Evolutionary conservation across 1,140 invertebrate species (phyloP).

Genomic region (Drosophila ogumai): DNA sequence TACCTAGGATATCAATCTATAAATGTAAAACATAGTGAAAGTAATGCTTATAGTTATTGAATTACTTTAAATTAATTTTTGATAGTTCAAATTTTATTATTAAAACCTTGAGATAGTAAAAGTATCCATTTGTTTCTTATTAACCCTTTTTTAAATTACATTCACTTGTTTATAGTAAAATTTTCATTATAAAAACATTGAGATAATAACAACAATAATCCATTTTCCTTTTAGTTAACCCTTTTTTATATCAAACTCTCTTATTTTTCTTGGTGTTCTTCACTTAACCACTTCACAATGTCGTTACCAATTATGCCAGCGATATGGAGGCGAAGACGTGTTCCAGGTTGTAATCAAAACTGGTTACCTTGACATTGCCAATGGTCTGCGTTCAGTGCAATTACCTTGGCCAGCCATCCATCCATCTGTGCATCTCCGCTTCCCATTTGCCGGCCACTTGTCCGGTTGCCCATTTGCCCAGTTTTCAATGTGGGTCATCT

Average conservation of each 20-base stretch:
- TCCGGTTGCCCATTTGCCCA: conserved; percentile 29
- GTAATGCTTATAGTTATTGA: too few relatives aligned
- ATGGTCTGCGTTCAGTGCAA: conserved; percentile 36
- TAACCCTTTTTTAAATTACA: too few relatives aligned
- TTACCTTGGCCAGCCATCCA: conserved; percentile 42
- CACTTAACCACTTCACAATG: conserved; percentile 12
- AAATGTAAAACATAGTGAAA: too few relatives aligned
- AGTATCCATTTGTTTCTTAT: too few relatives aligned
- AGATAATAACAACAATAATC: too few relatives aligned
- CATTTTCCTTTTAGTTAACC: not conserved
- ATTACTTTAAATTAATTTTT: too few relatives aligned
- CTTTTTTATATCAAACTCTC: not conserved
- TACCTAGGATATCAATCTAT: too few relatives aligned
- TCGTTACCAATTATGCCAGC: conserved; percentile 66
- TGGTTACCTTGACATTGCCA: conserved; percentile 80
- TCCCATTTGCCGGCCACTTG: conserved; percentile 25
- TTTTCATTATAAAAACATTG: too few relatives aligned
- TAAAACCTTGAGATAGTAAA: too few relatives aligned
- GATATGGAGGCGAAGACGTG: conserved; percentile 26
- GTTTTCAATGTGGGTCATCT: conserved; percentile 67
- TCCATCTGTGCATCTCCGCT: conserved; percentile 25
- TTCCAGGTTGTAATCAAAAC: conserved; percentile 67
- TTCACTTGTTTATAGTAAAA: too few relatives aligned
- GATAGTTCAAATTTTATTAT: too few relatives aligned
- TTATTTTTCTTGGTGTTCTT: not conserved